These are phyloP conservation scores for Acrocephalus kingi DNA, from an alignment of 2,113 vertebrate genomes.

Conservation along the genomic window DNA sequence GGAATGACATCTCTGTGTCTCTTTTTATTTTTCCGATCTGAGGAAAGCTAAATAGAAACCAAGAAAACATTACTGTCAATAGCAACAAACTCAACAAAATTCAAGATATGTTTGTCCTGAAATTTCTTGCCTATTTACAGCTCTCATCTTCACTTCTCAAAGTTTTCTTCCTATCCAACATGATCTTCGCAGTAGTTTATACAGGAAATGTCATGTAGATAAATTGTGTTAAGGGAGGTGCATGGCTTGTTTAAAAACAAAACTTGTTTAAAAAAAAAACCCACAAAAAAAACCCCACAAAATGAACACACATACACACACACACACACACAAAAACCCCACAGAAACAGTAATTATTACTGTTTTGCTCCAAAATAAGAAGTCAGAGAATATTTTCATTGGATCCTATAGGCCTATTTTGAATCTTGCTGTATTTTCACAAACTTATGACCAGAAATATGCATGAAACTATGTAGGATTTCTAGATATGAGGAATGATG, in stretches of 20 bases:
- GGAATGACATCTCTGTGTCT: not conserved
- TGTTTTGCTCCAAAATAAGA: not conserved
- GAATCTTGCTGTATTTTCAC: not conserved
- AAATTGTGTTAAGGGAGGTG: not conserved
- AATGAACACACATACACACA: no score
- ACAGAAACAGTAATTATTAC: not conserved
- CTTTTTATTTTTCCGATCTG: not conserved
- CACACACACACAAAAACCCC: not conserved
- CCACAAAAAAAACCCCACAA: not conserved
- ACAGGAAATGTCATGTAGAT: not conserved
- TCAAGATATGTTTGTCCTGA: not conserved
- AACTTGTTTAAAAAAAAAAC: not conserved
- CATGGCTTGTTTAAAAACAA: not conserved
- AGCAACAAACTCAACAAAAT: not conserved
- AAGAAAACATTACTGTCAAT: not conserved
- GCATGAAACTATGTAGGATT: not conserved
- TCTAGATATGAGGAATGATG: not conserved
- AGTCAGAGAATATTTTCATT: not conserved
- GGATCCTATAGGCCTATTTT: not conserved
- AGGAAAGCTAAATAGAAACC: not conserved
- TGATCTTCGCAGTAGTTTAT: not conserved
- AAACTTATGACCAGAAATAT: not conserved
- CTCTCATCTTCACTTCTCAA: not conserved
- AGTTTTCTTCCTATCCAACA: not conserved
- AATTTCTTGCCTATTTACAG: not conserved